Evolutionary conservation across 92 coral and sea anemone species (phyloP).

Genomic region (Umimayanthus chanpuru): DNA sequence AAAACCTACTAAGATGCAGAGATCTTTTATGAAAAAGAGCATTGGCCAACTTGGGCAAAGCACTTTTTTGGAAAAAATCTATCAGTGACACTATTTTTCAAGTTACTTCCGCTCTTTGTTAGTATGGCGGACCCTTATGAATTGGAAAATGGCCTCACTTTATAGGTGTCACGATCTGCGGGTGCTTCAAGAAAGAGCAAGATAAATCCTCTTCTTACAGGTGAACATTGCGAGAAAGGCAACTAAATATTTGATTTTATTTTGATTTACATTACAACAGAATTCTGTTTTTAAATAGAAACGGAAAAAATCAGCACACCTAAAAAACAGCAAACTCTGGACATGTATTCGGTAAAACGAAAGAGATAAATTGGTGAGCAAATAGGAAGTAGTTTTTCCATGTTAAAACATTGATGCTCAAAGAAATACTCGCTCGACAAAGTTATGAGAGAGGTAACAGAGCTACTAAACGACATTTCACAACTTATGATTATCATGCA

Average conservation of each 20-base stretch:
- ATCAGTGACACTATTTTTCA: slow-evolving; percentile 36
- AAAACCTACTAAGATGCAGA: slow-evolving; percentile 23
- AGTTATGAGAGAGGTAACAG: no score
- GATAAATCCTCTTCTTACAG: background rate
- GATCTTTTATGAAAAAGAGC: slow-evolving; percentile 20
- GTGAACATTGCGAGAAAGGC: background rate
- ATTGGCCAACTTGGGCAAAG: slow-evolving; percentile 41
- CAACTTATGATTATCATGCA: background rate
- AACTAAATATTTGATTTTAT: slow-evolving; percentile 27
- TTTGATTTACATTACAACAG: slow-evolving; percentile 25
- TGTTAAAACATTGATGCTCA: background rate
- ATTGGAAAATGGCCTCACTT: slow-evolving; percentile 39
- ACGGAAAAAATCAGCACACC: background rate
- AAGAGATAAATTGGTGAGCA: background rate
- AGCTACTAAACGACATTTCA: no score
- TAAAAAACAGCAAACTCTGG: slow-evolving; percentile 1
- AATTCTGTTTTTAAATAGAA: slow-evolving; percentile 25
- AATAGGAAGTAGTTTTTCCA: slow-evolving; percentile 3
- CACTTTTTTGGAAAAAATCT: slow-evolving; percentile 42
- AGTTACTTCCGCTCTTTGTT: slow-evolving; percentile 39
- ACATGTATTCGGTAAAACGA: background rate
- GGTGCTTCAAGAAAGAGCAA: background rate
- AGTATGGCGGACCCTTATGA: slow-evolving; percentile 48
- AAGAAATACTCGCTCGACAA: background rate
- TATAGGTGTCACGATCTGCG: slow-evolving; percentile 27